Conservation (phyloP, 2,888 invertebrate genomes). For the Melieria picta region DNA sequence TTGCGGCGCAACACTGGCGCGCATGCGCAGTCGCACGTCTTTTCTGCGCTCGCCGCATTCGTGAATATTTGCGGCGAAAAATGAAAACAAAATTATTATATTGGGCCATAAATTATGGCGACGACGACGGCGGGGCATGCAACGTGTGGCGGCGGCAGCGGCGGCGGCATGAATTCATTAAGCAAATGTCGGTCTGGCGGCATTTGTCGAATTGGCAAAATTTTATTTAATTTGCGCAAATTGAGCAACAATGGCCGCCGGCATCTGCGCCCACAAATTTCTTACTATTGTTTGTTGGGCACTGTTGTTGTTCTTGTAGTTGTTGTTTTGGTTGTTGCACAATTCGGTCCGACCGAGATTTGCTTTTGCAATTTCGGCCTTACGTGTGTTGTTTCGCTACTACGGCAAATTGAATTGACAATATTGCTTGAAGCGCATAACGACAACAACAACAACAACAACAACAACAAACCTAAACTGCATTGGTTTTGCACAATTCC, state of each 20-base stretch:
- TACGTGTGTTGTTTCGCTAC: conserved; percentile 14
- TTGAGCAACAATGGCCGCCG: conserved; percentile 30
- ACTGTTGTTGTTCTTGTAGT: conserved; percentile 11
- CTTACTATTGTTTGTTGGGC: not conserved
- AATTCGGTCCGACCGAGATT: conserved; percentile 9
- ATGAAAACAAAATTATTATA: too few species aligned
- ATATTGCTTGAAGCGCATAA: conserved; percentile 16
- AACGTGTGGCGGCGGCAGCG: not conserved
- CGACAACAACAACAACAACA: conserved; percentile 4
- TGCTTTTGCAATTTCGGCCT: not conserved
- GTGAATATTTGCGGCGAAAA: too few species aligned
- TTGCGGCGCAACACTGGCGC: too few species aligned
- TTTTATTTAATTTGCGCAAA: conserved; percentile 30
- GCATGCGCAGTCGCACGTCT: not conserved
- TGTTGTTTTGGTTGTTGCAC: conserved; percentile 17
- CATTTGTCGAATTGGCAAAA: conserved; percentile 26
- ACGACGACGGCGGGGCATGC: not conserved
- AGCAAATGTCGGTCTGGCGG: conserved; percentile 27
- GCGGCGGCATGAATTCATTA: conserved; percentile 25
- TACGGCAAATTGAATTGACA: conserved; percentile 26
- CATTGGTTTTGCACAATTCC: conserved; percentile 23
- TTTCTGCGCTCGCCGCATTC: conserved; percentile 1
- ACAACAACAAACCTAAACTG: conserved; percentile 3
- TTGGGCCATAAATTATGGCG: too few species aligned
- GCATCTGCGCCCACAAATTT: conserved; percentile 30